A percentile compares a stretch with the other conserved stretches of the same genome.
These are phyloP conservation scores for Acromyrmex charruanus DNA, from an alignment of 1,140 invertebrate species.

Conservation along the genomic window DNA sequence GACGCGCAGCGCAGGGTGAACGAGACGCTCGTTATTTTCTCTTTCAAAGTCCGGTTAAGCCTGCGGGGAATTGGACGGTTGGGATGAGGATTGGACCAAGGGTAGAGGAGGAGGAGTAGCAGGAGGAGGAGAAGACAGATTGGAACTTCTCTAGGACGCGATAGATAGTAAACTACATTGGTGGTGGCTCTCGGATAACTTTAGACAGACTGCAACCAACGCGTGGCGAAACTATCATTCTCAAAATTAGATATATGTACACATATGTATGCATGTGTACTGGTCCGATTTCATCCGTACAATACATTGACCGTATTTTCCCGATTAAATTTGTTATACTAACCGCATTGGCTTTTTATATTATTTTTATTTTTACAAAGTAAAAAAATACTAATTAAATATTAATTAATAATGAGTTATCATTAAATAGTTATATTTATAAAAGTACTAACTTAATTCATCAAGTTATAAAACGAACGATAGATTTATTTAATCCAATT, in stretches of 20 bases:
- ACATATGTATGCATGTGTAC: neutral
- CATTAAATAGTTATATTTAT: no score
- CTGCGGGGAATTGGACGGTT: constrained; percentile 58
- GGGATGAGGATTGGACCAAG: constrained; percentile 12
- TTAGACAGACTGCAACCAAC: constrained; percentile 28
- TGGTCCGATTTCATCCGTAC: neutral
- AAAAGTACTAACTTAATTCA: neutral
- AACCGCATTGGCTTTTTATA: no score
- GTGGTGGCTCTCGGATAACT: constrained; percentile 20
- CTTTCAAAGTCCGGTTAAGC: constrained; percentile 43
- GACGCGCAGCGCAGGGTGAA: constrained; percentile 29
- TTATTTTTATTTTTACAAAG: neutral
- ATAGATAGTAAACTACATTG: constrained; percentile 42
- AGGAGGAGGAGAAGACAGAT: constrained; percentile 44
- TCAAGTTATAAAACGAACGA: neutral
- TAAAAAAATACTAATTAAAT: no score
- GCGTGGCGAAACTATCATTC: constrained; percentile 33
- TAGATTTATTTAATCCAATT: neutral
- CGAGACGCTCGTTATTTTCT: constrained; percentile 64
- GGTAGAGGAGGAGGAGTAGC: neutral
- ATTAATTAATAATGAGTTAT: no score
- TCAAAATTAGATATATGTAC: constrained; percentile 26
- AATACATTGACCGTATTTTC: neutral
- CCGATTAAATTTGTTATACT: neutral
- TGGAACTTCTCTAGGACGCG: constrained; percentile 52